Conservation (phyloP, 2,113 vertebrate species). For the Macquaria ambigua region DNA sequence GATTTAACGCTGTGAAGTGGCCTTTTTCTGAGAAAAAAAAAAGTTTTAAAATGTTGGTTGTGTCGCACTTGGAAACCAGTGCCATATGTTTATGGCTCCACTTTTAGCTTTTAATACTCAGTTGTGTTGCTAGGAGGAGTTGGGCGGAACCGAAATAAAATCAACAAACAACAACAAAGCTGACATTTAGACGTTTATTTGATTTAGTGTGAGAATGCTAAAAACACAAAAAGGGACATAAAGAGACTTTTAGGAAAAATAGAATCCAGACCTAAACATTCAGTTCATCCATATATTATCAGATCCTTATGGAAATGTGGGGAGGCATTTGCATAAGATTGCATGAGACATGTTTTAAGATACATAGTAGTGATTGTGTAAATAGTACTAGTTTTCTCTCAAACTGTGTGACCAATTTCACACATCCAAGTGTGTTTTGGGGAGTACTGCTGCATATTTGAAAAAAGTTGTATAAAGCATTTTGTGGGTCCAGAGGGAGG, state of each 20-base stretch:
- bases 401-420: neutral
- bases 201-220: conserved; percentile 71
- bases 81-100: conserved; percentile 80
- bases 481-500: neutral
- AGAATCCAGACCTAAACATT: conserved; percentile 3
- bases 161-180: conserved; percentile 73
- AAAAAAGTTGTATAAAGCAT: neutral
- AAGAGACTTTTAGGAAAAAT: neutral
- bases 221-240: conserved; percentile 16
- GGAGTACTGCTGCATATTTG: neutral
- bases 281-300: neutral
- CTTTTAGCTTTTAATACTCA: conserved; percentile 82
- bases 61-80: conserved; percentile 72
- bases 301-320: neutral
- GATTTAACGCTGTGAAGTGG: conserved; percentile 70
- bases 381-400: neutral
- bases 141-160: conserved; percentile 67
- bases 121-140: conserved; percentile 77
- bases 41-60: conserved; percentile 69
- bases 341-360: too few species aligned
- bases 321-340: neutral
- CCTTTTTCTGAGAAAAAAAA: conserved; percentile 45
- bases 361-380: too few species aligned
- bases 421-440: neutral
- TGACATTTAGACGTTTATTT: conserved; percentile 51